Evolutionary conservation across 2,888 invertebrate genomes (phyloP), one percentile per base, ranked within the genome.

Genomic region (Xestia rhomboidea): DNA sequence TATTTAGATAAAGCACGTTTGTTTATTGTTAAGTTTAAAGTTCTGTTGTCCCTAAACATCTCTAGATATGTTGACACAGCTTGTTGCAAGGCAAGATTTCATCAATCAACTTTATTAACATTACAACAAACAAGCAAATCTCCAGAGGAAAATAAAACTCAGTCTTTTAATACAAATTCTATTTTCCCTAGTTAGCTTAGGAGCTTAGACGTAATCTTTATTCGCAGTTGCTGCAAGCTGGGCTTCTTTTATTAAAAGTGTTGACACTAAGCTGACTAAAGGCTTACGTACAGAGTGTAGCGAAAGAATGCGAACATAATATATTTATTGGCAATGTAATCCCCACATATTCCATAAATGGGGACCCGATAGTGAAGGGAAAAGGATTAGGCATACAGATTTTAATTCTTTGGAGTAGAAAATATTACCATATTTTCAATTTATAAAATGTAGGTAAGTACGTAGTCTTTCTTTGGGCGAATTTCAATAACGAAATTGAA

Each of bases 221-320:
- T 34, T 41, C 30, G 60, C 41, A 51, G 46, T 66, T 46, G 21
- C 30, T 62, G 38, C 38, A 27, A 77, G 38, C 27, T 46, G 38
- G 49, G 51, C 73, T 78, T 63, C 62, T 82, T 77, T 78, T 85
- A 85, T 66, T 85, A 66, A 72, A 85, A 67, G 41, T 73, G 73
- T 74, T 74, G 74, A 67, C 78, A 72, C 66, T 74, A 75, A 85
- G 74, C 82, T 46, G 30, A 38, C 60, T 83, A 46, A 76, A 73
- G 72, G 74, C 68, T 85, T 82, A 82, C 54, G 51, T 69, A 57
- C 69, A 81, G 73, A 77, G 62, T 78, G 66, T 60, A 38, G 51
- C 38, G n/a, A 51, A 66, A 82, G 64, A 84, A 82, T 69, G 74
- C 38, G 63, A 67, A 66, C 38, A 44, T 34, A 68, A 44, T 34